phyloP scores from a whole-genome alignment of 2,888 invertebrate species.

The Barypeithes pellucidus region DNA sequence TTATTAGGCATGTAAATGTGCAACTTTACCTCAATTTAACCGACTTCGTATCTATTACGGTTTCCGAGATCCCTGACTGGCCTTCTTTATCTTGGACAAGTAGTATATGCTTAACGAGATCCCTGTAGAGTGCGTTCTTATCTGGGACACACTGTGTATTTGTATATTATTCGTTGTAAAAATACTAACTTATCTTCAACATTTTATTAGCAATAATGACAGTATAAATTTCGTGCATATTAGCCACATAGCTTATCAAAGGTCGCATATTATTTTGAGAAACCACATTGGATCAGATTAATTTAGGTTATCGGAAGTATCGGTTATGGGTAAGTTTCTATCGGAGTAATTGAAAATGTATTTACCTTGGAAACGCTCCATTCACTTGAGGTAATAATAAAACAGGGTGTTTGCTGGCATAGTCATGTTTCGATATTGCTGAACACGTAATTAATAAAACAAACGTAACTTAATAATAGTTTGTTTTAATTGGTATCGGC shows the following conservation, averaged over 20 bases:
- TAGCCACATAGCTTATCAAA: neutral
- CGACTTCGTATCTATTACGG: too few relatives aligned
- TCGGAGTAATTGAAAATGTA: slow-evolving; percentile 1
- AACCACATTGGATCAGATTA: neutral
- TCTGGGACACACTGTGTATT: too few relatives aligned
- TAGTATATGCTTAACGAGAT: too few relatives aligned
- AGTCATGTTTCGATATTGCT: neutral
- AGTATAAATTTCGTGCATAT: neutral
- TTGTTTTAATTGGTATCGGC: neutral
- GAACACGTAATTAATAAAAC: neutral
- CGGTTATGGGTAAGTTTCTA: neutral
- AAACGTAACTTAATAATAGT: too few relatives aligned
- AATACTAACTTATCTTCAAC: neutral
- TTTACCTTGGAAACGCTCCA: neutral
- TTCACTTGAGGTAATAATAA: neutral
- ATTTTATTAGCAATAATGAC: neutral
- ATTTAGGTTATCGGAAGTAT: neutral
- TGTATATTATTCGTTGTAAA: too few relatives aligned
- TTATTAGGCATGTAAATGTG: too few relatives aligned
- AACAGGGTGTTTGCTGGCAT: neutral
- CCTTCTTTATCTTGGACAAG: too few relatives aligned
- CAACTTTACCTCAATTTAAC: too few relatives aligned
- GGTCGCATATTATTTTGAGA: neutral
- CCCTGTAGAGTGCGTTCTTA: too few relatives aligned
- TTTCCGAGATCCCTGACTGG: too few relatives aligned